Percentiles rank a stretch among this genome's conserved stretches.
Conservation (phyloP, 1,140 invertebrate species). For the Pygmarrhopalites habei region DNA sequence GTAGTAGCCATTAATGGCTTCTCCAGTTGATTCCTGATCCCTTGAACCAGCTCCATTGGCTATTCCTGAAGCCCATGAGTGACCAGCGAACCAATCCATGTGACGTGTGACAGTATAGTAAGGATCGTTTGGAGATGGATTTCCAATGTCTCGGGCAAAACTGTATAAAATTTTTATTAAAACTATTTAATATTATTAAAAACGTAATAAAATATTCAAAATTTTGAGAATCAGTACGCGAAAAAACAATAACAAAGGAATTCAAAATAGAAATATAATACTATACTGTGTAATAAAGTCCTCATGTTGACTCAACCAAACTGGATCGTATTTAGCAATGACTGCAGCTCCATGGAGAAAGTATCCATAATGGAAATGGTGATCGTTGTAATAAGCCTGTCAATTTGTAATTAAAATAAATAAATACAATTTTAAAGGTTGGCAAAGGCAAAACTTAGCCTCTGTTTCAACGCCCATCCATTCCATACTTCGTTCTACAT, state of each 20-base stretch:
- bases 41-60: conserved; percentile 27
- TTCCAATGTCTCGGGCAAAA: conserved; percentile 28
- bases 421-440: too few relatives aligned
- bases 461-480: too few relatives aligned
- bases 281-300: conserved; percentile 26
- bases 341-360: conserved; percentile 24
- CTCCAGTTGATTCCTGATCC: conserved; percentile 27
- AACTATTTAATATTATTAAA: too few relatives aligned
- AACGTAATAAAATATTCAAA: too few relatives aligned
- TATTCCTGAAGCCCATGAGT: conserved; percentile 33
- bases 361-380: conserved; percentile 35
- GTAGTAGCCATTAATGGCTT: conserved; percentile 36
- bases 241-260: too few relatives aligned
- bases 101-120: conserved; percentile 31
- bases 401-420: too few relatives aligned
- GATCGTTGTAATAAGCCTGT: conserved; percentile 33
- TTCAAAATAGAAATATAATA: too few relatives aligned
- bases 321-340: conserved; percentile 26
- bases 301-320: conserved; percentile 25
- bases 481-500: too few relatives aligned
- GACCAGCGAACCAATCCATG: conserved; percentile 33
- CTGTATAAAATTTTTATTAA: conserved; percentile 16
- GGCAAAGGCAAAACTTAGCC: too few relatives aligned
- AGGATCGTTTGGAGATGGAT: conserved; percentile 34
- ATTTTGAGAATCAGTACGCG: too few relatives aligned